Conservation (phyloP, 1,140 invertebrate genomes). For the Rhysida immarginata region DNA sequence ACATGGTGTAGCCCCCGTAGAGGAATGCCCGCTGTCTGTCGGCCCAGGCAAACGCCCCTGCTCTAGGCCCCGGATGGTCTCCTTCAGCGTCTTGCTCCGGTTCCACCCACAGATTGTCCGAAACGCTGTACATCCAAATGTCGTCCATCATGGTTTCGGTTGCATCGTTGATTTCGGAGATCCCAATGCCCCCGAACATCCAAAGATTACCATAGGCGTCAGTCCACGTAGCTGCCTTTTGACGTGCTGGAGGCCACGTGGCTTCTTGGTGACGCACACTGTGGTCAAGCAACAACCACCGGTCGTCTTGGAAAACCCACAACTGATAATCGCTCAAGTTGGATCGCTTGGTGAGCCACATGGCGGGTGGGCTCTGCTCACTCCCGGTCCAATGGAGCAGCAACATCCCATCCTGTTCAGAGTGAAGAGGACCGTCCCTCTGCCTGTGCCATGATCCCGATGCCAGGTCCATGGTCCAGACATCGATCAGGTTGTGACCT, state of each 20-base stretch:
- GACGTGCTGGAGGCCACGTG: background rate
- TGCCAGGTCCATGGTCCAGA: too few relatives aligned
- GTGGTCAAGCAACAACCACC: too few relatives aligned
- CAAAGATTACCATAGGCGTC: background rate
- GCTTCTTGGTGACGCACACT: background rate
- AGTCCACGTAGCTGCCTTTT: background rate
- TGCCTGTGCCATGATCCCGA: too few relatives aligned
- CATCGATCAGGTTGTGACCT: too few relatives aligned
- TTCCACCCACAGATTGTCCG: background rate
- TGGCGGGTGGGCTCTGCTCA: too few relatives aligned
- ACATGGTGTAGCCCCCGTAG: background rate
- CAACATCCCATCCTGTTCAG: too few relatives aligned
- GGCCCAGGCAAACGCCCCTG: background rate
- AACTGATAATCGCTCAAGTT: too few relatives aligned
- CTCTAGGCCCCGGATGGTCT: background rate
- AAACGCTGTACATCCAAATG: background rate
- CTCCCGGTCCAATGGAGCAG: too few relatives aligned
- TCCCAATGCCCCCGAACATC: background rate
- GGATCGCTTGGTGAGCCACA: too few relatives aligned
- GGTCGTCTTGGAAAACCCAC: too few relatives aligned
- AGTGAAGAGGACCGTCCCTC: too few relatives aligned
- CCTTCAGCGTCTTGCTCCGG: background rate
- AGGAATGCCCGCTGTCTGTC: background rate
- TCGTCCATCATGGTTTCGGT: background rate
- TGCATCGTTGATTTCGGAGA: background rate